Evolutionary conservation across 1,140 invertebrate species (phyloP), one percentile per base, ranked within the genome.

Genomic region (Drosophila guanche): DNA sequence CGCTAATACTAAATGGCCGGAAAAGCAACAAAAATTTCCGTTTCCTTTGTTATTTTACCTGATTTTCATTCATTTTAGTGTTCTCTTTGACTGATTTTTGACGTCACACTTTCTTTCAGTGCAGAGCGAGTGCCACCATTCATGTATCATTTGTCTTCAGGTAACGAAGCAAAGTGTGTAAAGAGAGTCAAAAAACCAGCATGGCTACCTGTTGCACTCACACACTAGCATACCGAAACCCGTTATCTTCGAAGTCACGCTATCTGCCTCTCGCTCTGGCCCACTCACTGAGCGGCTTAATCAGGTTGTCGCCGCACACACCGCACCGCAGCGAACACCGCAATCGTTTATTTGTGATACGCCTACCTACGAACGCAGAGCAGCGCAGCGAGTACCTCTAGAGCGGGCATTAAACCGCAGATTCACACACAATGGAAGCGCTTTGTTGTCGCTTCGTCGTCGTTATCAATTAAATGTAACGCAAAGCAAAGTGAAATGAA

Each of bases 401-500:
- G 70, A 61, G 69, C 69, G 70, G 69, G 62, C 69, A 63, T 72
- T 73, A 76, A 78, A 83, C 65, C 59, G 68, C 72, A 67, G 71
- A 37, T 37, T 10, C 10, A 37, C 59, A 66, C 76, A 85, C 84
- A 75, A 76, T 68, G 71, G 66, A 65, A 53, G 48, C 40, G 69
- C 81, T 86, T 74, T 80, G 81, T 85, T 81, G 81, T 80, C 56
- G 55, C 42, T 51, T 43, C 33, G 67, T 60, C 76, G 81, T 75
- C 75, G 77, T 85, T 85, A 85, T 85, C 81, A 85, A 85, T 85
- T 85, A 88, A 85, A 70, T 78, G 81, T 81, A 81, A 85, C 51
- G 62, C 66, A 69, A 37, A n/a, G 66, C 63, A 48, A 69, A 69
- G 47, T 63, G 51, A 68, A 68, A 68, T 68, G 65, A 72, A 60